Evolutionary conservation across 2,113 vertebrate genomes (phyloP).

Genomic region (Scolopax mira): DNA sequence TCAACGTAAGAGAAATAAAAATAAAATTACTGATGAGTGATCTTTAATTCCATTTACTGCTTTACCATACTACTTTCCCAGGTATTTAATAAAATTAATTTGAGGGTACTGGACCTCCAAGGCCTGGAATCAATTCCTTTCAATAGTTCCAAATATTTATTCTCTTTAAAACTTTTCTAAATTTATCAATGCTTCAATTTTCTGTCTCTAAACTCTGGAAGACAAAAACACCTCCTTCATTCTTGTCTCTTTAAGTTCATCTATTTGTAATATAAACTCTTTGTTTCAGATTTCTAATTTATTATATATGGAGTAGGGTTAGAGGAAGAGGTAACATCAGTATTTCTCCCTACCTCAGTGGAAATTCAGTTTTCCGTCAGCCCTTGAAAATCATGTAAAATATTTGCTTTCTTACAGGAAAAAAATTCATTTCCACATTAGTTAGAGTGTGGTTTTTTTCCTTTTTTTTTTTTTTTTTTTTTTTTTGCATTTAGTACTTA

Average conservation of each 20-base stretch:
- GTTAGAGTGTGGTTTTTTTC: neutral
- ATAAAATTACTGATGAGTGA: neutral
- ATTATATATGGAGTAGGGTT: neutral
- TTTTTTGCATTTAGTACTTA: neutral
- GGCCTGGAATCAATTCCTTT: neutral
- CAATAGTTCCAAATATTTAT: neutral
- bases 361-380: neutral
- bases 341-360: neutral
- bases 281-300: neutral
- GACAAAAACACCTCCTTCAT: neutral
- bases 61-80: neutral
- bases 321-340: neutral
- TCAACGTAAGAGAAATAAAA: neutral
- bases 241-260: neutral
- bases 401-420: neutral
- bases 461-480: too few species aligned
- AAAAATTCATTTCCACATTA: neutral
- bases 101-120: neutral
- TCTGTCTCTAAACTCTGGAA: neutral
- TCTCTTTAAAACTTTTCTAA: neutral
- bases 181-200: neutral
- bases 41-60: neutral
- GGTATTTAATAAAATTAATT: neutral
- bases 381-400: neutral
- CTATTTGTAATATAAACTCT: neutral